phyloP scores from a whole-genome alignment of 2,113 vertebrate genomes.

The Anthoscopus minutus region DNA sequence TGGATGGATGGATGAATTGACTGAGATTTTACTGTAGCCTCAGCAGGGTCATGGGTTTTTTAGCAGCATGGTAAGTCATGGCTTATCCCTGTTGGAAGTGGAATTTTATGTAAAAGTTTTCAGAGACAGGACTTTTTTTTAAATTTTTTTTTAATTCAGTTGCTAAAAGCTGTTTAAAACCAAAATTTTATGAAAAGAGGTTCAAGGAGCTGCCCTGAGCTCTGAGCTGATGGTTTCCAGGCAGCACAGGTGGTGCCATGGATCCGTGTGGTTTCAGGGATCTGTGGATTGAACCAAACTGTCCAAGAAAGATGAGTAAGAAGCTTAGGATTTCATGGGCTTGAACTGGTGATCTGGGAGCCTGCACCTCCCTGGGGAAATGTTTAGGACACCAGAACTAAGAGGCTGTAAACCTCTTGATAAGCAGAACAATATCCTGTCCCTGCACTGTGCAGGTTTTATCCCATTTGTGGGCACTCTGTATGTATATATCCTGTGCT shows the following conservation, averaged over 20 bases:
- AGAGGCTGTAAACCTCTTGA: neutral
- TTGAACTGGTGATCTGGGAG: neutral
- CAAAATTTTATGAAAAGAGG: neutral
- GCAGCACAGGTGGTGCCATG: neutral
- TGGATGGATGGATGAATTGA: neutral
- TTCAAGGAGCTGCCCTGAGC: neutral
- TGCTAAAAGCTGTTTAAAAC: neutral
- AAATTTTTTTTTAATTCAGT: neutral
- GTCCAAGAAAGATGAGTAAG: neutral
- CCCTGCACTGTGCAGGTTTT: neutral
- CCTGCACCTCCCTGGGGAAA: neutral
- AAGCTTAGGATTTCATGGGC: neutral
- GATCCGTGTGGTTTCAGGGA: rapidly evolving
- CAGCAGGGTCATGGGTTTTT: neutral
- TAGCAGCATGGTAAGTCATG: neutral
- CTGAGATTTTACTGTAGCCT: neutral
- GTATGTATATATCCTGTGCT: neutral
- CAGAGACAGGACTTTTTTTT: neutral
- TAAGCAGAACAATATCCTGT: neutral
- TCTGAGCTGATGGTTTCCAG: neutral
- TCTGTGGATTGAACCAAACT: neutral
- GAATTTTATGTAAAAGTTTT: neutral
- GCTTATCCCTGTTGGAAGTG: neutral
- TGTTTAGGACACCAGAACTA: neutral
- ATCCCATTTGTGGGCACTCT: neutral